Conservation (phyloP, 37 sponge, comb jelly and placozoan species). For the Ephydatia muelleri region DNA sequence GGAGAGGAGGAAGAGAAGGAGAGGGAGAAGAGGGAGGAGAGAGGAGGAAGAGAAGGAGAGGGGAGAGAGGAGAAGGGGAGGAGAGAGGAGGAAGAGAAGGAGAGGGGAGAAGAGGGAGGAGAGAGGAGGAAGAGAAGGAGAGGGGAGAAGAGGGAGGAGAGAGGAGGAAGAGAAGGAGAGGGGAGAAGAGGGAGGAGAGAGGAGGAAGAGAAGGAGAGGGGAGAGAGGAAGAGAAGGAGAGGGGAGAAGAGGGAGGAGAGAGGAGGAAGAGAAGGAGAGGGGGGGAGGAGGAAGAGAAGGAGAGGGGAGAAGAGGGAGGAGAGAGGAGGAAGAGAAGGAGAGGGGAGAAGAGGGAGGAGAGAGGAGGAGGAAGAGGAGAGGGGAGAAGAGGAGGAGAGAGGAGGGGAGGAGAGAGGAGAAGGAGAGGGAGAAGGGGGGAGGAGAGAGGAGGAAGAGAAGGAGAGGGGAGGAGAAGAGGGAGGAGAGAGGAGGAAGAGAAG, state of each 20-base stretch:
- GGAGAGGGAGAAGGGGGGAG: too few relatives aligned
- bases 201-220: not conserved
- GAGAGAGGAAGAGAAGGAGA: not conserved
- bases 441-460: too few relatives aligned
- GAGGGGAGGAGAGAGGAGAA: constrained; percentile 1
- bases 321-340: constrained; percentile 31
- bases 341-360: not conserved
- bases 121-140: not conserved
- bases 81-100: not conserved
- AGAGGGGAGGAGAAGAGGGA: too few relatives aligned
- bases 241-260: not conserved
- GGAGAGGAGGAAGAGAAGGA: too few relatives aligned
- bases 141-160: constrained; percentile 4
- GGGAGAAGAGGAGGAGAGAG: constrained; percentile 32
- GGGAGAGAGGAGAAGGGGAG: not conserved
- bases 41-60: too few relatives aligned
- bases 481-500: not conserved
- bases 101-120: not conserved
- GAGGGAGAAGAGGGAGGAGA: too few relatives aligned
- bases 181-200: constrained; percentile 10
- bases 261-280: not conserved
- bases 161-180: not conserved
- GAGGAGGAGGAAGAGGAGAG: not conserved
- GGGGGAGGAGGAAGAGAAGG: not conserved
- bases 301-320: too few relatives aligned